Percentiles rank a stretch among this genome's conserved stretches.
Conservation (phyloP, 64 coral and sea anemone genomes). For the Stylophora pistillata region DNA sequence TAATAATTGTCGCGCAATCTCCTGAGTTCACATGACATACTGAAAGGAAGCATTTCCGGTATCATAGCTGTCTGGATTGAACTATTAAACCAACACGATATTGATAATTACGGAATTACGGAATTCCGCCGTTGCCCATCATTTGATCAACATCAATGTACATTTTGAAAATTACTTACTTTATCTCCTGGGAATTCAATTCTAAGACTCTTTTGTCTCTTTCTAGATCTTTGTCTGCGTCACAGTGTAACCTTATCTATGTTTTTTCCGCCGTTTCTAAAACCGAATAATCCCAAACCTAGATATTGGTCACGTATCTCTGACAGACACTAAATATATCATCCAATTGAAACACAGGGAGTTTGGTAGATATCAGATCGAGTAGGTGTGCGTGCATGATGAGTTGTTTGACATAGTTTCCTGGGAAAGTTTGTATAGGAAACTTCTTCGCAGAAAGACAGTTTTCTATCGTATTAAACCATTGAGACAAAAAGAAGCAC, state of each 20-base stretch:
- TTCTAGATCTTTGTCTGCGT: not conserved
- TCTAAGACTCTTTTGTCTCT: not conserved
- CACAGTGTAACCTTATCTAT: not conserved
- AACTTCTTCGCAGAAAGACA: not conserved
- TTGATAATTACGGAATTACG: not conserved
- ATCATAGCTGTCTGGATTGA: no score
- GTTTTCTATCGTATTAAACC: not conserved
- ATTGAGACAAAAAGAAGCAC: not conserved
- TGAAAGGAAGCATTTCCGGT: no score
- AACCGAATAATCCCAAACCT: not conserved
- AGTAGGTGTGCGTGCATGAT: not conserved
- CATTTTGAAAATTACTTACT: not conserved
- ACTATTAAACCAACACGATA: no score
- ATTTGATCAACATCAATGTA: not conserved
- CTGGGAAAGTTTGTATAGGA: not conserved
- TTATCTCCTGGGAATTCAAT: not conserved
- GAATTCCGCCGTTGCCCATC: not conserved
- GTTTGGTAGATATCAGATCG: not conserved
- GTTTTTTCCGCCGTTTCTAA: not conserved
- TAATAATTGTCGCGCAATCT: no score
- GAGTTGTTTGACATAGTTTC: not conserved
- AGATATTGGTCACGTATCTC: not conserved
- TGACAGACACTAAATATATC: not conserved
- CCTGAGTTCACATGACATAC: no score
- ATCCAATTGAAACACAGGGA: not conserved